Percentiles rank a stretch among this genome's conserved stretches.
Conservation (phyloP, 2,113 vertebrate genomes). For the Varanus salvator region DNA sequence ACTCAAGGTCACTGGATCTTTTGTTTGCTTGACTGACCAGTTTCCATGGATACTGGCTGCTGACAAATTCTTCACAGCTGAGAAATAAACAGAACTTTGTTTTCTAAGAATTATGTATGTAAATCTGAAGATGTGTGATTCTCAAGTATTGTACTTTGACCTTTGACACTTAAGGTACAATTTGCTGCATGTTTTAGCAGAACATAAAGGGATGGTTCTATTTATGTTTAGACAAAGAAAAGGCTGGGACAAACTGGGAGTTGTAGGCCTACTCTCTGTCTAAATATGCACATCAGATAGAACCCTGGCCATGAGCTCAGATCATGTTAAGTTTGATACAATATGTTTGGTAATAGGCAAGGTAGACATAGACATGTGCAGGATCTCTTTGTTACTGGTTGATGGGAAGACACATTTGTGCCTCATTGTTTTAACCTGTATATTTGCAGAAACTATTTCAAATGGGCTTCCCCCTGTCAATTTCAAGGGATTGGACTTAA, state of each 20-base stretch:
- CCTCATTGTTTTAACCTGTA: slow-evolving; percentile 30
- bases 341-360: background rate
- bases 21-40: slow-evolving; percentile 28
- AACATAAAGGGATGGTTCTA: no score
- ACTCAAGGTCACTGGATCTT: slow-evolving; percentile 27
- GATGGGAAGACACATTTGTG: background rate
- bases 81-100: slow-evolving; percentile 29
- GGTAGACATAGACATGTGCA: background rate
- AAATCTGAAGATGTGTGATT: slow-evolving; percentile 19
- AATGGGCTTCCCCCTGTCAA: slow-evolving; percentile 32
- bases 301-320: background rate
- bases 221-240: no score
- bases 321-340: background rate
- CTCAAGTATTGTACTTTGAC: background rate
- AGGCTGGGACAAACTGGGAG: no score
- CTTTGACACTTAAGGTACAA: background rate
- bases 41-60: slow-evolving; percentile 34
- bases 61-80: slow-evolving; percentile 13
- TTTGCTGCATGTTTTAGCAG: no score
- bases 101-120: slow-evolving; percentile 32
- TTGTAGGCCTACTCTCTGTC: no score
- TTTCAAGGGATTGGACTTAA: slow-evolving; percentile 46
- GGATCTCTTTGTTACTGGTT: background rate
- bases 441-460: slow-evolving; percentile 24
- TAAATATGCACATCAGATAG: no score